Evolutionary conservation across 92 coral and sea anemone genomes (phyloP).

Genomic region (Epizoanthus illoricatus): DNA sequence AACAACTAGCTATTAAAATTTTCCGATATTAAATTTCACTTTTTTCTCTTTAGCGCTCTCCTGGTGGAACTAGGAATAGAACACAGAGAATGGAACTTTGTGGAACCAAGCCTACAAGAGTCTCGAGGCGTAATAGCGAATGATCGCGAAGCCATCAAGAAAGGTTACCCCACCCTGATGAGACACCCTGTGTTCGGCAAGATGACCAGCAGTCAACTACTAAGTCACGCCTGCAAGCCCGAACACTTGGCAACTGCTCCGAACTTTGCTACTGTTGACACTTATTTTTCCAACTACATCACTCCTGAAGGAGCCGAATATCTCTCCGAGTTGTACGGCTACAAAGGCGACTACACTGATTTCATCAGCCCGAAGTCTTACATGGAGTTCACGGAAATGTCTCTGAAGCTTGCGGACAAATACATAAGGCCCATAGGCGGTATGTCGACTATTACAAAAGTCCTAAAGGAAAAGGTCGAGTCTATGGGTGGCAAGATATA

Average conservation of each 20-base stretch:
- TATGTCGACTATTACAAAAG: slow-evolving; percentile 64
- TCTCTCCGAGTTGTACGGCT: slow-evolving; percentile 79
- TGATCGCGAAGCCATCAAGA: slow-evolving; percentile 58
- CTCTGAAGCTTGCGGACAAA: slow-evolving; percentile 52
- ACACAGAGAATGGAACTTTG: slow-evolving; percentile 67
- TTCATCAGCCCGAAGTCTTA: slow-evolving; percentile 70
- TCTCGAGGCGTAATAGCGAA: slow-evolving; percentile 74
- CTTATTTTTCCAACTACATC: slow-evolving; percentile 64
- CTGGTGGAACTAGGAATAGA: slow-evolving; percentile 59
- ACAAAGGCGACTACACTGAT: slow-evolving; percentile 78
- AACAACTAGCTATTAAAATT: neutral
- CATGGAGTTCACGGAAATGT: slow-evolving; percentile 67
- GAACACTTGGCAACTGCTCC: slow-evolving; percentile 56
- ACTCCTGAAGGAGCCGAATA: slow-evolving; percentile 82
- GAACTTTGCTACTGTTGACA: slow-evolving; percentile 65
- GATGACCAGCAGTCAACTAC: slow-evolving; percentile 69
- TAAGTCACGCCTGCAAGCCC: slow-evolving; percentile 64
- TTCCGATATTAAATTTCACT: neutral
- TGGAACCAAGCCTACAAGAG: slow-evolving; percentile 65
- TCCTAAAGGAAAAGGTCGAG: slow-evolving; percentile 49
- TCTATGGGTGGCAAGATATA: slow-evolving; percentile 60
- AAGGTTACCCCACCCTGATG: slow-evolving; percentile 63
- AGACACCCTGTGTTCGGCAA: slow-evolving; percentile 53
- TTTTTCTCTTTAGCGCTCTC: slow-evolving; percentile 46
- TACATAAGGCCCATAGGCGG: slow-evolving; percentile 72